Conservation (phyloP, 2,888 invertebrate species). For the Acronicta alni region DNA sequence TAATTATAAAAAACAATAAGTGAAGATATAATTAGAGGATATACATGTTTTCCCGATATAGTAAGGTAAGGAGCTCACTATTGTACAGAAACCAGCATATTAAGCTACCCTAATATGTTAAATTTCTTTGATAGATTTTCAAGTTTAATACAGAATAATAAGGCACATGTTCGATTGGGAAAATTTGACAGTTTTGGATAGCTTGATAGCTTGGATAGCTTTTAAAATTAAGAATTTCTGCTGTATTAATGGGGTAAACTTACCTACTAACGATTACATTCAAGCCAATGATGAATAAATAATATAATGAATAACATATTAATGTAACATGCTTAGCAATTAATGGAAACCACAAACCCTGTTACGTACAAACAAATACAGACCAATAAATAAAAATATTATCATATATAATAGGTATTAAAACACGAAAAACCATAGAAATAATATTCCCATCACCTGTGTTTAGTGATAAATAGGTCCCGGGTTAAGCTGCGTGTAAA, state of each 20-base stretch:
- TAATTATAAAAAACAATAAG: no score
- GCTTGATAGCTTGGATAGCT: no score
- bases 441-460: slow-evolving; percentile 88
- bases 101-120: no score
- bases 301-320: slow-evolving; percentile 26
- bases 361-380: slow-evolving; percentile 46
- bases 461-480: slow-evolving; percentile 89
- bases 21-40: background rate
- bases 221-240: no score
- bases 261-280: slow-evolving; percentile 6
- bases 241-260: slow-evolving; percentile 1
- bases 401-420: slow-evolving; percentile 52
- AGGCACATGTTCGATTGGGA: no score
- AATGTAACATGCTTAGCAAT: slow-evolving; percentile 44
- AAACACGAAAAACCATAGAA: slow-evolving; percentile 74
- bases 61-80: no score
- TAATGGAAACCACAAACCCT: slow-evolving; percentile 49
- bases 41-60: background rate
- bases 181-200: no score
- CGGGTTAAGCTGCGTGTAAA: slow-evolving; percentile 90
- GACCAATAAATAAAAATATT: slow-evolving; percentile 32
- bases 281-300: slow-evolving; percentile 3
- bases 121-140: no score
- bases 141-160: no score
- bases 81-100: no score